Percentiles rank a stretch among this genome's conserved stretches.
These are phyloP conservation scores for Leuctra nigra DNA, from an alignment of 2,888 invertebrate species.

Conservation along the genomic window DNA sequence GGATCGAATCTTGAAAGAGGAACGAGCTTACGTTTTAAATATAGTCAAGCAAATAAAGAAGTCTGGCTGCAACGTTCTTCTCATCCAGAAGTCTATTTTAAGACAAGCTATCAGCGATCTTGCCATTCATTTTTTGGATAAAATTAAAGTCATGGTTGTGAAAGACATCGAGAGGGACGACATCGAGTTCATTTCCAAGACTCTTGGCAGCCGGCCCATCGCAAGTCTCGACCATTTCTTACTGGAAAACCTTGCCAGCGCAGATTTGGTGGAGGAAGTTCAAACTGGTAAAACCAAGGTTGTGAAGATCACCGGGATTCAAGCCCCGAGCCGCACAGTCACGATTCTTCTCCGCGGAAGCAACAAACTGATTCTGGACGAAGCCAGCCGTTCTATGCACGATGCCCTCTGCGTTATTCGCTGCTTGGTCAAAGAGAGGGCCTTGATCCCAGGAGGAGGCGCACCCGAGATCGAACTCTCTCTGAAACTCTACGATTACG, in stretches of 20 bases:
- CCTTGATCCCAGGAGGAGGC: slow-evolving; percentile 66
- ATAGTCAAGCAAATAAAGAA: slow-evolving; percentile 99
- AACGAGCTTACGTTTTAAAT: slow-evolving; percentile 94
- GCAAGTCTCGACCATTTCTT: slow-evolving; percentile 97
- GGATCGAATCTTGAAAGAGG: slow-evolving; percentile 97
- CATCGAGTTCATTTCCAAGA: slow-evolving; percentile 95
- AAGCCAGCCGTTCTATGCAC: slow-evolving; percentile 75
- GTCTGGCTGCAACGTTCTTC: slow-evolving; percentile 93
- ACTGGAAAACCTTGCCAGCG: slow-evolving; percentile 82
- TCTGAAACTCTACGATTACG: slow-evolving; percentile 69
- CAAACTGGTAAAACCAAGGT: slow-evolving; percentile 82
- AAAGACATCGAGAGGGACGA: slow-evolving; percentile 98
- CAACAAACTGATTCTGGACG: slow-evolving; percentile 73
- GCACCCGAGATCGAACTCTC: slow-evolving; percentile 96
- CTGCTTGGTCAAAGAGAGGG: slow-evolving; percentile 85
- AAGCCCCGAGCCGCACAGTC: slow-evolving; percentile 82
- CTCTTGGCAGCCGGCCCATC: slow-evolving; percentile 88
- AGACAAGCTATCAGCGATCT: slow-evolving; percentile 95
- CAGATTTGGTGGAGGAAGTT: slow-evolving; percentile 92
- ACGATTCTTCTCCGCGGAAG: slow-evolving; percentile 87
- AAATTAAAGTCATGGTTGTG: slow-evolving; percentile 97
- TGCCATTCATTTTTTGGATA: slow-evolving; percentile 95
- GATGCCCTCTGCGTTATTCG: slow-evolving; percentile 89
- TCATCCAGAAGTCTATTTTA: slow-evolving; percentile 78
- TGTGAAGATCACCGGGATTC: slow-evolving; percentile 87